Percentiles rank a stretch among this genome's conserved stretches.
Conservation (phyloP, 2,797 vertebrate genomes). For the Danio tinwini region DNA sequence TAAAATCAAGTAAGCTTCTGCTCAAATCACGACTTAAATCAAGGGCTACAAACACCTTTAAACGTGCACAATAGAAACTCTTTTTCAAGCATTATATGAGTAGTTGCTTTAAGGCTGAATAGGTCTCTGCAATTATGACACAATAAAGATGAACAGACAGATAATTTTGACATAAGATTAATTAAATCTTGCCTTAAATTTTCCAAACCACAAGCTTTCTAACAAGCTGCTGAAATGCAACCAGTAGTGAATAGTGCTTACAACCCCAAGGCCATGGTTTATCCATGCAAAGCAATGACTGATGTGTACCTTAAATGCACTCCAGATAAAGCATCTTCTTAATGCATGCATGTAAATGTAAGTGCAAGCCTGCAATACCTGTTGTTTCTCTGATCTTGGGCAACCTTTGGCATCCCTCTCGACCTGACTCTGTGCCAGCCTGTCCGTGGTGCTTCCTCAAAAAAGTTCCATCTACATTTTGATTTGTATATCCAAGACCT, state of each 20-base stretch:
- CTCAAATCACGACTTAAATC: background rate
- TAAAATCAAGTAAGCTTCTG: background rate
- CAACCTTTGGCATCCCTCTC: constrained; percentile 90
- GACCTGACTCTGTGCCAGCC: constrained; percentile 86
- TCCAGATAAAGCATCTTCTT: background rate
- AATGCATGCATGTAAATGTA: background rate
- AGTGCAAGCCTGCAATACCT: constrained; percentile 80
- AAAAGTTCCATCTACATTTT: constrained; percentile 84
- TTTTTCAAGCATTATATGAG: too few relatives aligned
- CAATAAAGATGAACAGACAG: background rate
- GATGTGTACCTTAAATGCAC: background rate
- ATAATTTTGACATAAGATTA: background rate
- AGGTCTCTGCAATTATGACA: background rate
- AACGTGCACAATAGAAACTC: background rate
- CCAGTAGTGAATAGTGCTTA: background rate
- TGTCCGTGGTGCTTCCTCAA: constrained; percentile 88
- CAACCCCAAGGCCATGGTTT: background rate
- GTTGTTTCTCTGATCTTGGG: constrained; percentile 99
- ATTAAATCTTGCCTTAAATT: background rate
- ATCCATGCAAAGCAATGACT: too few relatives aligned
- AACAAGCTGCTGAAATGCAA: background rate
- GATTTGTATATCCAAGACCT: constrained; percentile 81
- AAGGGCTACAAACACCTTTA: background rate
- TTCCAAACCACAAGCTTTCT: background rate
- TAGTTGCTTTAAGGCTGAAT: too few relatives aligned